phyloP scores from a whole-genome alignment of 2,888 invertebrate genomes.

The Cryptophagus acutangulus region DNA sequence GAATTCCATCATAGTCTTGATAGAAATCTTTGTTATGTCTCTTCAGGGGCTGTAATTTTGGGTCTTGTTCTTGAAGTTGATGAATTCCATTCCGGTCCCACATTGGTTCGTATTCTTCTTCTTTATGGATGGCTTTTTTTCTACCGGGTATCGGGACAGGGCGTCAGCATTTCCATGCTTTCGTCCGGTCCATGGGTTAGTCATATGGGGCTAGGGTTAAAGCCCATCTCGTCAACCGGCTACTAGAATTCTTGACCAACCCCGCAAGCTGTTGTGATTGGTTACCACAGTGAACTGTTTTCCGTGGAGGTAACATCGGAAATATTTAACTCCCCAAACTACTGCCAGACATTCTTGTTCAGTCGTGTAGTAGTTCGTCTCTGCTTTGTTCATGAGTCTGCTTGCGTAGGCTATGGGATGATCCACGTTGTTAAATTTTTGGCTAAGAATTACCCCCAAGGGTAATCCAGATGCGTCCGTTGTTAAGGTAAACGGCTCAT shows the following conservation, averaged over 20 bases:
- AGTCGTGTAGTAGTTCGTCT: slow-evolving; percentile 27
- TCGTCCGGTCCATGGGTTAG: too few species aligned
- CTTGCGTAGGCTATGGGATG: slow-evolving; percentile 24
- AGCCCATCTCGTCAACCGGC: too few species aligned
- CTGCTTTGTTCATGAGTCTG: slow-evolving; percentile 24
- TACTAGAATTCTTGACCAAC: slow-evolving; percentile 19
- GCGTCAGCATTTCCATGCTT: too few species aligned
- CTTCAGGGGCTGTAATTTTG: too few species aligned
- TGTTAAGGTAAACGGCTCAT: slow-evolving; percentile 23
- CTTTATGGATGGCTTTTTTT: too few species aligned
- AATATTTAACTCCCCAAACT: slow-evolving; percentile 24
- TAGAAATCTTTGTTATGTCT: too few species aligned
- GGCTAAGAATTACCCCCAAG: slow-evolving; percentile 22
- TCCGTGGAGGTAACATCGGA: slow-evolving; percentile 25
- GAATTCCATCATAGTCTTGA: slow-evolving; percentile 1
- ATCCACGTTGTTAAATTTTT: too few species aligned
- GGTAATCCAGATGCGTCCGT: slow-evolving; percentile 25
- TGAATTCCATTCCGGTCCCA: too few species aligned
- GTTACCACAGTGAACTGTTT: slow-evolving; percentile 20
- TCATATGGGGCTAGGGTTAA: too few species aligned
- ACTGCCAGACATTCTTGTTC: slow-evolving; percentile 25
- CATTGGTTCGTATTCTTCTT: slow-evolving; percentile 3
- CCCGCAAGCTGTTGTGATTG: slow-evolving; percentile 22
- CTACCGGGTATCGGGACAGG: too few species aligned
- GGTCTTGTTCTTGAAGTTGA: too few species aligned